Percentiles rank a stretch among this genome's conserved stretches.
These are phyloP conservation scores for Bos javanicus DNA, from an alignment of 2,113 vertebrate genomes.

Conservation along the genomic window DNA sequence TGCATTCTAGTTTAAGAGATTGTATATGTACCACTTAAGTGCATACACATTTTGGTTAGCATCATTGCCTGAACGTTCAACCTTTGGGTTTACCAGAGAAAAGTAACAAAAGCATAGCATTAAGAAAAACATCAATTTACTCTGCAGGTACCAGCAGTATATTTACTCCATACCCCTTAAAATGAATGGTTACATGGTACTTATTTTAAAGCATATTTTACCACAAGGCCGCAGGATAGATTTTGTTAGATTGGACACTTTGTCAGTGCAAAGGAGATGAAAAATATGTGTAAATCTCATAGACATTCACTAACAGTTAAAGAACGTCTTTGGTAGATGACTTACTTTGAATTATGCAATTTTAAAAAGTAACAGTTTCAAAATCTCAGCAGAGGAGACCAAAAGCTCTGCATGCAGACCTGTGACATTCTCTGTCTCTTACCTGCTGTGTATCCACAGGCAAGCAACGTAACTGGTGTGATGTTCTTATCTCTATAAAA, in stretches of 20 bases:
- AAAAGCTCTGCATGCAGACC: background rate
- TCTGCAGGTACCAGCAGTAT: background rate
- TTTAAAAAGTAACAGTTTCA: background rate
- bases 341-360: background rate
- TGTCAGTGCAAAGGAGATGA: background rate
- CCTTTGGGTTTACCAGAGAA: background rate
- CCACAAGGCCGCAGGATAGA: conserved; percentile 19
- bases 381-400: background rate
- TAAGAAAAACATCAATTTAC: conserved; percentile 60
- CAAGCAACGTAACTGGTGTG: background rate
- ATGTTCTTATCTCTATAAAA: background rate
- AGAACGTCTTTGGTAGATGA: background rate
- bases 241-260: background rate
- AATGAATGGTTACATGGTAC: conserved; percentile 40
- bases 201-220: conserved; percentile 37
- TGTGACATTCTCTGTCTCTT: background rate
- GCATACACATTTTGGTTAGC: background rate
- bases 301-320: background rate
- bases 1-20: background rate
- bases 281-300: background rate
- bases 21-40: background rate
- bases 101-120: background rate
- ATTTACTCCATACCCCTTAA: conserved; percentile 28
- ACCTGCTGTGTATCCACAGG: background rate
- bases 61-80: conserved; percentile 1